phyloP scores from a whole-genome alignment of 2,113 vertebrate genomes.

The Probosciger aterrimus region DNA sequence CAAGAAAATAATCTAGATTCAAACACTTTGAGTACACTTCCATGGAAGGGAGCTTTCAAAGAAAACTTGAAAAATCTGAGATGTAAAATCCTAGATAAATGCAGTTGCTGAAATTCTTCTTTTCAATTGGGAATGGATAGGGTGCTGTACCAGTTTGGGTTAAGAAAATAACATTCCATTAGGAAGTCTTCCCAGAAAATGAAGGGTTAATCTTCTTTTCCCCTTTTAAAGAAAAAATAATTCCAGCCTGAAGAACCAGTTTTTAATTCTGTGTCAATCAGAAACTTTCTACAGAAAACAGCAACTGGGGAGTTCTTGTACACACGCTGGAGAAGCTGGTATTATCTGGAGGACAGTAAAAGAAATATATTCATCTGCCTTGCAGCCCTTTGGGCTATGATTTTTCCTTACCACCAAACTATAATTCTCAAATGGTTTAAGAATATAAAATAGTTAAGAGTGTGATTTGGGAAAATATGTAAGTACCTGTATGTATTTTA shows the following conservation, averaged over 20 bases:
- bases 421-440: constrained; percentile 6
- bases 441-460: neutral
- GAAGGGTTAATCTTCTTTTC: neutral
- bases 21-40: neutral
- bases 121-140: neutral
- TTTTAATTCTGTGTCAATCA: constrained; percentile 30
- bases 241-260: constrained; percentile 13
- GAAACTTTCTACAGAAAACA: constrained; percentile 18
- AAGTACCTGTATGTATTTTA: neutral
- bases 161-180: neutral
- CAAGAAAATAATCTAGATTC: neutral
- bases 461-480: neutral
- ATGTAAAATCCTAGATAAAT: neutral
- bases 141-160: neutral
- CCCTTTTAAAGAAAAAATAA: neutral
- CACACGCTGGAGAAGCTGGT: neutral
- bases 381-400: neutral
- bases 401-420: neutral
- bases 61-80: neutral
- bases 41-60: neutral
- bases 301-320: neutral
- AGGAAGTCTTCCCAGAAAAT: neutral
- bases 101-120: neutral
- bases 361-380: constrained; percentile 9
- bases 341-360: constrained; percentile 6